These are phyloP conservation scores for Agelas oroides DNA, from an alignment of 37 sponge, comb jelly and placozoan genomes.

Conservation along the genomic window DNA sequence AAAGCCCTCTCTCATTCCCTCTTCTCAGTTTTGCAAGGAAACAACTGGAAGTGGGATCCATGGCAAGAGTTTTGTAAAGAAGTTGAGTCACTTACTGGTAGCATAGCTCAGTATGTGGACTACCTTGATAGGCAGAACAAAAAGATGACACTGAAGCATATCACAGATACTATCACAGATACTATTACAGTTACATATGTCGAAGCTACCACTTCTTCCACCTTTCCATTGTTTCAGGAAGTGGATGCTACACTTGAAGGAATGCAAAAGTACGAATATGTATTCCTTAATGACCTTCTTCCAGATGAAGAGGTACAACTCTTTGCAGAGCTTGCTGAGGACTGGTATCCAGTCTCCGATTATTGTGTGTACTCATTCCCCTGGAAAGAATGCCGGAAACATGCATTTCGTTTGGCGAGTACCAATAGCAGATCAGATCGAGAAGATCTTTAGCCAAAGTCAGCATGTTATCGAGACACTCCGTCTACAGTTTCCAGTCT, in stretches of 20 bases:
- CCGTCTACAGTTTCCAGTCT: not conserved
- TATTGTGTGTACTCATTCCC: not conserved
- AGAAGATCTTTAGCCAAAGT: not conserved
- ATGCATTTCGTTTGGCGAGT: not conserved
- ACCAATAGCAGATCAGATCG: not conserved
- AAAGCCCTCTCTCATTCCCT: not conserved
- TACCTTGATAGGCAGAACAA: not conserved
- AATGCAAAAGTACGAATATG: not conserved
- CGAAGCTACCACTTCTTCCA: not conserved
- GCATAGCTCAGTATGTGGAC: slow-evolving; percentile 2
- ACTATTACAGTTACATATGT: not conserved
- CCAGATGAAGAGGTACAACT: slow-evolving; percentile 9
- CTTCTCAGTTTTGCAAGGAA: slow-evolving; percentile 1
- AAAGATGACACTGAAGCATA: slow-evolving; percentile 4
- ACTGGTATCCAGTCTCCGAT: not conserved
- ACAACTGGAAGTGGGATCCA: not conserved
- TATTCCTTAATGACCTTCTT: not conserved
- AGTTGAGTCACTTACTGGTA: not conserved
- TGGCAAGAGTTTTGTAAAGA: not conserved
- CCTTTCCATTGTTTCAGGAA: not conserved
- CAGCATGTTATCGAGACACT: not conserved
- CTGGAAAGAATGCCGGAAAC: slow-evolving; percentile 16
- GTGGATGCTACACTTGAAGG: not conserved
- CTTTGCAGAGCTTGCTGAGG: slow-evolving; percentile 1
- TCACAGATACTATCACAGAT: not conserved